Percentiles rank a stretch among this genome's conserved stretches.
phyloP scores from a whole-genome alignment of 1,140 invertebrate species.

The Portunus trituberculatus region DNA sequence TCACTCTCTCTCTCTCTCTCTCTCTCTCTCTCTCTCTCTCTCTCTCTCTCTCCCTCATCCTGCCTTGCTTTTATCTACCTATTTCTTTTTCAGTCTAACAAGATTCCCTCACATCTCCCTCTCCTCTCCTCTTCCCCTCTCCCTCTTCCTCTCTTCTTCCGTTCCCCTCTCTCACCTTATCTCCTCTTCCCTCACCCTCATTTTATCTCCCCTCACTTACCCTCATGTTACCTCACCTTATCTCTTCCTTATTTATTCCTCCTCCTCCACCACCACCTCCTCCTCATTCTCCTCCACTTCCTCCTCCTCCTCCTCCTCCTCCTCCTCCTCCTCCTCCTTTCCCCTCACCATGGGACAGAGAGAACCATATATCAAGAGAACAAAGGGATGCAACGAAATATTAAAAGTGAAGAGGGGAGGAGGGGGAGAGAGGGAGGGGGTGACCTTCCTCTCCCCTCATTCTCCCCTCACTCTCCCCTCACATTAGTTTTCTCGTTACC shows the following conservation, averaged over 20 bases:
- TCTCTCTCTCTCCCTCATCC: not conserved
- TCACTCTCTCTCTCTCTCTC: not conserved
- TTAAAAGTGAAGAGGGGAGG: slow-evolving; percentile 42
- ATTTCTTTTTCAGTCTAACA: not conserved
- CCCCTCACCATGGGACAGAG: slow-evolving; percentile 15
- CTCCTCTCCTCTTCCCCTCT: not conserved
- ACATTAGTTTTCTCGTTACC: slow-evolving; percentile 49
- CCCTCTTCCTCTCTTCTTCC: not conserved
- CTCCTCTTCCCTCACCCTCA: slow-evolving; percentile 40
- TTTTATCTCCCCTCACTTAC: slow-evolving; percentile 26
- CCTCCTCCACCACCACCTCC: not conserved
- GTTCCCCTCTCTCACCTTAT: not conserved
- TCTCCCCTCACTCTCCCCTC: not conserved
- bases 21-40: not conserved
- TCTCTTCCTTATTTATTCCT: slow-evolving; percentile 14
- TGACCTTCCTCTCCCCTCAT: not conserved
- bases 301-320: slow-evolving; percentile 35
- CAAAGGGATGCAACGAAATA: slow-evolving; percentile 56
- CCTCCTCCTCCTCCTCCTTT: slow-evolving; percentile 33
- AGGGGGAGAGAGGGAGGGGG: not conserved
- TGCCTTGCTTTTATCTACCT: not conserved
- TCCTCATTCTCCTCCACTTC: not conserved
- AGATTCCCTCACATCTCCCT: not conserved
- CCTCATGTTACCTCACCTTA: slow-evolving; percentile 12
- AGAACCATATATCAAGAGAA: slow-evolving; percentile 44